These are phyloP conservation scores for Cydia amplana DNA, from an alignment of 1,140 invertebrate genomes.

Conservation along the genomic window DNA sequence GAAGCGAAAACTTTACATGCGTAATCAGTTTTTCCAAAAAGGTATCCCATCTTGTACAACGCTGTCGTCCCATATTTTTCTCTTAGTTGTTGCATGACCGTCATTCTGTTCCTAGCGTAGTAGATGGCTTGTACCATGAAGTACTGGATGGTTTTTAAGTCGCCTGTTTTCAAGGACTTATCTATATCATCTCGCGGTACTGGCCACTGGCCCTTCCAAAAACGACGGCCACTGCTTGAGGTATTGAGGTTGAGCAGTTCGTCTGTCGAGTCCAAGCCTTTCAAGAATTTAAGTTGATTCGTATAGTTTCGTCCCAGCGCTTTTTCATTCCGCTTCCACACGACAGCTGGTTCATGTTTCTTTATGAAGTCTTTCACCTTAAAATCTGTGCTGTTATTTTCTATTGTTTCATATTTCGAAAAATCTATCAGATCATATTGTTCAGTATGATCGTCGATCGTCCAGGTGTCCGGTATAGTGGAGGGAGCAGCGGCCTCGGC, in stretches of 20 bases:
- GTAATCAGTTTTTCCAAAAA: conserved; percentile 51
- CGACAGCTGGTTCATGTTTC: conserved; percentile 45
- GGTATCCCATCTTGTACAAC: conserved; percentile 57
- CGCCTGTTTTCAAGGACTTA: conserved; percentile 35
- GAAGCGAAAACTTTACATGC: conserved; percentile 44
- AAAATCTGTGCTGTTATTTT: conserved; percentile 31
- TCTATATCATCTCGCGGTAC: background rate
- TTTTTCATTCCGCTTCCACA: conserved; percentile 48
- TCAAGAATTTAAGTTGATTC: conserved; percentile 42
- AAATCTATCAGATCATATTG: background rate
- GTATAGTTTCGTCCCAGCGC: conserved; percentile 40
- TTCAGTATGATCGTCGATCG: background rate
- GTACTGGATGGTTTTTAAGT: conserved; percentile 43
- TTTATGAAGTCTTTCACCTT: conserved; percentile 53
- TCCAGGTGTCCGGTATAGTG: background rate
- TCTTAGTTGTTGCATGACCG: conserved; percentile 48
- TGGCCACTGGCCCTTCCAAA: background rate
- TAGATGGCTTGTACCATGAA: conserved; percentile 57
- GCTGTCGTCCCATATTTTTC: conserved; percentile 38
- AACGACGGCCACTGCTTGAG: background rate
- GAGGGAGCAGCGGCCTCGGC: background rate
- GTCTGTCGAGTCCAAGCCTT: conserved; percentile 49
- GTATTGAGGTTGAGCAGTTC: conserved; percentile 48
- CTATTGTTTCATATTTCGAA: background rate
- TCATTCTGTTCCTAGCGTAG: conserved; percentile 52